Evolutionary conservation across 2,113 vertebrate genomes (phyloP).

Genomic region (Struthio camelus): DNA sequence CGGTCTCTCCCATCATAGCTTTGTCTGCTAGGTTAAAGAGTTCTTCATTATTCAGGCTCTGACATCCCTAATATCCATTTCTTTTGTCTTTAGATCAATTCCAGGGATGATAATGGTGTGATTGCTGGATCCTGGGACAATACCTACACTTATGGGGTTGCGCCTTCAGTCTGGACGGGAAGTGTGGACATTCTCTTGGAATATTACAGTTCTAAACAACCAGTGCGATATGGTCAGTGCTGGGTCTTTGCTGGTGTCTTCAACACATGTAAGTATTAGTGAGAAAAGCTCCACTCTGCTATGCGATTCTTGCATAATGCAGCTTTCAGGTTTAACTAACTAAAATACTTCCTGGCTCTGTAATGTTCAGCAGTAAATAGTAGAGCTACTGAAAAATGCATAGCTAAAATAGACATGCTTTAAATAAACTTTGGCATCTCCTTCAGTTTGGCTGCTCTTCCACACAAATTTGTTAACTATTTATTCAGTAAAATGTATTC

Average conservation of each 20-base stretch:
- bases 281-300: background rate
- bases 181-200: conserved; percentile 92
- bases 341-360: background rate
- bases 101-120: conserved; percentile 89
- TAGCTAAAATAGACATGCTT: conserved; percentile 15
- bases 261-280: conserved; percentile 88
- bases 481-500: conserved; percentile 1
- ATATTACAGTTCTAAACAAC: conserved; percentile 77
- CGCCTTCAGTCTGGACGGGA: conserved; percentile 95
- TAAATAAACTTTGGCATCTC: background rate
- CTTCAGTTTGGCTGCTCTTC: conserved; percentile 9
- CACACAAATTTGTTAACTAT: background rate
- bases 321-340: background rate
- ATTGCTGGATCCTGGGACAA: conserved; percentile 92
- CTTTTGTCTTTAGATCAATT: conserved; percentile 82
- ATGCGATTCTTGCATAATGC: background rate
- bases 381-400: background rate
- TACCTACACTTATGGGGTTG: conserved; percentile 83
- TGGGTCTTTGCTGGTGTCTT: conserved; percentile 98
- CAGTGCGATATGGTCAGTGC: conserved; percentile 92
- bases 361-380: conserved; percentile 22
- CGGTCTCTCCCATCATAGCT: background rate
- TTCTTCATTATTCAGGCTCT: background rate
- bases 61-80: background rate
- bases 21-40: background rate